phyloP scores from a whole-genome alignment of 2,113 vertebrate species.

The Paramormyrops kingsleyae region DNA sequence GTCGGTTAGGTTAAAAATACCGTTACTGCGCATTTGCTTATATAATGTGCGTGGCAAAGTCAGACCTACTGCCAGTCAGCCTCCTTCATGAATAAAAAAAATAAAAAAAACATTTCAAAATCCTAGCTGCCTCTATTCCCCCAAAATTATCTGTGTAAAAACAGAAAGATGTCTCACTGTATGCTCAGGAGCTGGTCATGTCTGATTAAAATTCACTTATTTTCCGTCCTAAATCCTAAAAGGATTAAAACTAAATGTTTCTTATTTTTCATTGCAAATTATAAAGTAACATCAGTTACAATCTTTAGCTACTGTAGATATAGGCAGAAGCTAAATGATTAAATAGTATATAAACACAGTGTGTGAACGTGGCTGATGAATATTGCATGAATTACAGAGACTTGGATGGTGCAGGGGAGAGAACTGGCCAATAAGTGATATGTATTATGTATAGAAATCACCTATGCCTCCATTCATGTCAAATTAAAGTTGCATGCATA shows the following conservation, averaged over 20 bases:
- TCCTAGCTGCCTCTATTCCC: not conserved
- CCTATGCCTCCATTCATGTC: not conserved
- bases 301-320: conserved; percentile 2
- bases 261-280: conserved; percentile 8
- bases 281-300: conserved; percentile 3
- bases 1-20: not conserved
- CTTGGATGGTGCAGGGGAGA: not conserved
- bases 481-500: not conserved
- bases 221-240: not conserved
- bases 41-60: not conserved
- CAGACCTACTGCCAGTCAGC: not conserved
- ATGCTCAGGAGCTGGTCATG: not conserved
- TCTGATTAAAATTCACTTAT: not conserved
- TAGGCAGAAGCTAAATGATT: not conserved
- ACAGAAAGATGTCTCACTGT: not conserved
- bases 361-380: conserved; percentile 6
- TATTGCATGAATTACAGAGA: conserved; percentile 8
- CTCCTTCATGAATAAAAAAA: not conserved
- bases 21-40: not conserved
- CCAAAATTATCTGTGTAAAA: not conserved
- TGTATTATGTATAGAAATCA: not conserved
- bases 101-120: not conserved
- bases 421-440: not conserved
- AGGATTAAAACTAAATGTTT: not conserved
- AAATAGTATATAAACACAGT: conserved; percentile 20